Base-by-base conservation (phyloP, 1,140 invertebrate species). In the Eulimnadia texana region DNA sequence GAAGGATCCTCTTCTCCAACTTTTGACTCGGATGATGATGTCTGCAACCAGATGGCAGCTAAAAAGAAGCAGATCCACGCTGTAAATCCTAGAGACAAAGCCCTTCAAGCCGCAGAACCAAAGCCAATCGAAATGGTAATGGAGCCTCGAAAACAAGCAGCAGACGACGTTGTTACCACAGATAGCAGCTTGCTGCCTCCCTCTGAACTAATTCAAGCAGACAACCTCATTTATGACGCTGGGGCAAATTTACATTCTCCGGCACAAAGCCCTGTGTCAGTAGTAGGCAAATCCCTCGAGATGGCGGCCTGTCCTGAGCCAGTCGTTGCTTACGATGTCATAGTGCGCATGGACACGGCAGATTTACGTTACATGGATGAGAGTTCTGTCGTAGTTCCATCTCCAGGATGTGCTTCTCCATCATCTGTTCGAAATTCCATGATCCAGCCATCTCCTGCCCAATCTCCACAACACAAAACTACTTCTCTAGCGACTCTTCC, bases 1-100 rank as follows among this genome's bases (percentile, higher is more conserved):
- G 92, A 98, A 72, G 76, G 91, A 25, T 95, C 91, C 0, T 94
- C 90, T 68, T 94, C 90, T 70, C 92, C 93, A 0, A 90, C 89
- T 0, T 96, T 96, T 72, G 93, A 96, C 64, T 96, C 93, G 0
- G 93, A 97, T 72, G 92, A 96, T 52, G 79, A 81, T 67, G 87
- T 90, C 63, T 89, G 85, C 59, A 61, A 67, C n/a, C 27, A 63
- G 13, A 6, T 42, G 16, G 33, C 33, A 9, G 62, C 60, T 63
- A 78, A 78, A 0, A 65, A 69, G 22, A 65, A 42, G 16, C 33
- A 6, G 16, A n/a, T n/a, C n/a, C n/a, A n/a, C n/a, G n/a, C n/a
- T n/a, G n/a, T n/a, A n/a, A n/a, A n/a, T n/a, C n/a, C n/a, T n/a
- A n/a, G n/a, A n/a, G n/a, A n/a, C n/a, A n/a, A n/a, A n/a, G n/a